Evolutionary conservation across 1,140 invertebrate species (phyloP).

Genomic region (Phocides pigmalion): DNA sequence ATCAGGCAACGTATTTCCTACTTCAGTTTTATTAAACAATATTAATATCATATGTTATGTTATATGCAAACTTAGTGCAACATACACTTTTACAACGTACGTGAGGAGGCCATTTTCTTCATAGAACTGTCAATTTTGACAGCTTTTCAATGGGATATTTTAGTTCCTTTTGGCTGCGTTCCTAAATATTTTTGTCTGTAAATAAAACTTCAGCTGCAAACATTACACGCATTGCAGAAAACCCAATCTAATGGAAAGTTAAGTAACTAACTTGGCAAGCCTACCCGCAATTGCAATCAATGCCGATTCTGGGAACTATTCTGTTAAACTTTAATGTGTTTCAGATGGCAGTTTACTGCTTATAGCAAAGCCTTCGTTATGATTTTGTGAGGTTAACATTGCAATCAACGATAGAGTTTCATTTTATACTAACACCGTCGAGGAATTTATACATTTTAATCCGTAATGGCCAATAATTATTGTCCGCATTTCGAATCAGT

Average conservation of each 20-base stretch:
- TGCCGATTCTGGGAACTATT: constrained; percentile 7
- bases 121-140: too few relatives aligned
- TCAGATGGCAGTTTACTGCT: constrained; percentile 7
- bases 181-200: neutral
- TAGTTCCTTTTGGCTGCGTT: too few relatives aligned
- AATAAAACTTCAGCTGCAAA: neutral
- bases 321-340: constrained; percentile 8
- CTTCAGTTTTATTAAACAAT: too few relatives aligned
- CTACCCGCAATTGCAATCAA: constrained; percentile 22
- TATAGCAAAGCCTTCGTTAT: neutral
- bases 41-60: too few relatives aligned
- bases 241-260: constrained; percentile 10
- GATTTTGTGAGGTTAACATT: constrained; percentile 1
- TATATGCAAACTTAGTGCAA: too few relatives aligned
- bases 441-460: neutral
- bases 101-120: too few relatives aligned
- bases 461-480: neutral
- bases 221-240: constrained; percentile 18
- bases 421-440: too few relatives aligned
- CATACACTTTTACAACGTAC: too few relatives aligned
- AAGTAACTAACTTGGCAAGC: constrained; percentile 24
- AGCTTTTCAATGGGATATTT: too few relatives aligned
- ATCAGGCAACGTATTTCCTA: too few relatives aligned
- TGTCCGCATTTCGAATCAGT: too few relatives aligned
- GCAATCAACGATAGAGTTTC: too few relatives aligned